phyloP scores from a whole-genome alignment of 2,113 vertebrate species.

The Hydropotes inermis region DNA sequence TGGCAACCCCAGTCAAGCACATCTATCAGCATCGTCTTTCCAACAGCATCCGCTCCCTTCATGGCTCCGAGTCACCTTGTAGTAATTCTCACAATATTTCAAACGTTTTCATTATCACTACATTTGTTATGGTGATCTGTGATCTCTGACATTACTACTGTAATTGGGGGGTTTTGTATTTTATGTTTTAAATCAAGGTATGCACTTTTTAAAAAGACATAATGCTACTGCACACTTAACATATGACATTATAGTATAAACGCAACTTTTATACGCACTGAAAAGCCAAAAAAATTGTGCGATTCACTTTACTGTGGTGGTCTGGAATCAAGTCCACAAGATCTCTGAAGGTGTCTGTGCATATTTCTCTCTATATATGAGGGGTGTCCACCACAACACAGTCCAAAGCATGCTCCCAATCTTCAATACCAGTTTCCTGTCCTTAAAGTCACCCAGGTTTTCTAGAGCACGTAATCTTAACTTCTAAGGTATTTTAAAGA shows the following conservation, averaged over 20 bases:
- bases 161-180: not conserved
- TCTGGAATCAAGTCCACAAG: not conserved
- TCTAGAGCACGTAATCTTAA: not conserved
- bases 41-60: not conserved
- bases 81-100: not conserved
- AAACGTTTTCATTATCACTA: not conserved
- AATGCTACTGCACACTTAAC: not conserved
- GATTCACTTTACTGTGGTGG: not conserved
- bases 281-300: not conserved
- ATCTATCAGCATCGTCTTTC: not conserved
- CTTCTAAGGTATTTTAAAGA: not conserved
- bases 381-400: not conserved
- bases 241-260: not conserved
- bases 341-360: not conserved
- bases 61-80: not conserved
- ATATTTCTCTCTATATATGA: rapidly evolving
- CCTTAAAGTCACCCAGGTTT: not conserved
- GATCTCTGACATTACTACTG: not conserved
- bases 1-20: not conserved
- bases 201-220: not conserved
- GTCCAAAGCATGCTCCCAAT: not conserved
- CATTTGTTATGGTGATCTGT: not conserved
- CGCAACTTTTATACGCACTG: not conserved
- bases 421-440: not conserved
- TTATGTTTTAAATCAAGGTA: not conserved